phyloP scores from a whole-genome alignment of 2,113 vertebrate genomes.

The Helogale parvula region DNA sequence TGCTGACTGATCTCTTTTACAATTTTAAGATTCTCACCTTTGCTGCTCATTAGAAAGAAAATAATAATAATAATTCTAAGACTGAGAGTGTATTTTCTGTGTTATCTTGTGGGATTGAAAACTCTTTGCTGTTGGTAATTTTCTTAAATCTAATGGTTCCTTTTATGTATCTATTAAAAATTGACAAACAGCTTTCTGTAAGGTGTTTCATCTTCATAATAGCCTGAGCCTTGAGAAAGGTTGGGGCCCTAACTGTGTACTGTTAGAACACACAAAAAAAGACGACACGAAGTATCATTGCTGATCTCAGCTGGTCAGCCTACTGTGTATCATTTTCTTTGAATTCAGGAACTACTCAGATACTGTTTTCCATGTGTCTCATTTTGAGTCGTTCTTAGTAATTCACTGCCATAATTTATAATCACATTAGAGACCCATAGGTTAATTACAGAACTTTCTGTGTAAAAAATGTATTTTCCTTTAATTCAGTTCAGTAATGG shows the following conservation, averaged over 20 bases:
- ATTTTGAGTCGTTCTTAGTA: constrained; percentile 59
- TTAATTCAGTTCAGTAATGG: constrained; percentile 41
- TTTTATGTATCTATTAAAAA: constrained; percentile 74
- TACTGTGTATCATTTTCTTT: constrained; percentile 52
- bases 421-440: constrained; percentile 60
- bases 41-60: constrained; percentile 71
- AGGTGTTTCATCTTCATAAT: constrained; percentile 59
- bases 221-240: constrained; percentile 55
- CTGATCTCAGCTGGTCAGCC: constrained; percentile 52
- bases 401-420: constrained; percentile 74
- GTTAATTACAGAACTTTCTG: constrained; percentile 75
- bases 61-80: constrained; percentile 77
- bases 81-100: constrained; percentile 64
- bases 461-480: constrained; percentile 58
- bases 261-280: constrained; percentile 13
- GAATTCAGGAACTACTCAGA: constrained; percentile 51
- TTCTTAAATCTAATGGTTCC: constrained; percentile 69
- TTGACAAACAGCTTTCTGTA: constrained; percentile 68
- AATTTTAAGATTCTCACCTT: constrained; percentile 79
- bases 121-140: constrained; percentile 77
- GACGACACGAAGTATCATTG: constrained; percentile 22
- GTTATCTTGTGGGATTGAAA: constrained; percentile 71
- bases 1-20: constrained; percentile 73
- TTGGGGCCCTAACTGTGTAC: constrained; percentile 5
- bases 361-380: constrained; percentile 53